Conservation (phyloP, 2,888 invertebrate genomes). For the Macroteleia sp. region DNA sequence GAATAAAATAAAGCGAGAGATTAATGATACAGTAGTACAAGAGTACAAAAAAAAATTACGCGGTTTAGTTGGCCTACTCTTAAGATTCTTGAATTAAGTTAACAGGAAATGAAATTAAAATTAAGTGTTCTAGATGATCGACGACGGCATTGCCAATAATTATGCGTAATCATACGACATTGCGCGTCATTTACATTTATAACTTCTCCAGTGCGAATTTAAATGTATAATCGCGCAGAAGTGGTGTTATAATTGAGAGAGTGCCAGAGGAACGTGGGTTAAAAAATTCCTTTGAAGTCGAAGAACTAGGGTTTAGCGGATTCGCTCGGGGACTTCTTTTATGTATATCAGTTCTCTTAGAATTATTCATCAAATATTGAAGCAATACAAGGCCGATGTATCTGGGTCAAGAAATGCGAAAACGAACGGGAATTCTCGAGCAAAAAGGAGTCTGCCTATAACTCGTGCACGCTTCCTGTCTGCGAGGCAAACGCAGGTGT, state of each 20-base stretch:
- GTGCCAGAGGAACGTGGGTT: constrained; percentile 30
- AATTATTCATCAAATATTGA: constrained; percentile 58
- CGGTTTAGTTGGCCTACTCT: too few relatives aligned
- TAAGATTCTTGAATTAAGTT: neutral
- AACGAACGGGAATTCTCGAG: constrained; percentile 32
- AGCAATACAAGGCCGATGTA: constrained; percentile 39
- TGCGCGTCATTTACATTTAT: constrained; percentile 49
- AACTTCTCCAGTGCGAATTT: constrained; percentile 18
- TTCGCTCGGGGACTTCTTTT: constrained; percentile 41
- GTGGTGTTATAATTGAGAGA: constrained; percentile 50
- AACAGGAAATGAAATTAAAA: constrained; percentile 25
- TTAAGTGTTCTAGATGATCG: constrained; percentile 7
- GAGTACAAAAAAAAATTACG: too few relatives aligned
- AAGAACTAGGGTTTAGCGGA: constrained; percentile 24
- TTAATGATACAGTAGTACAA: too few relatives aligned
- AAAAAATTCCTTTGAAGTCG: constrained; percentile 51
- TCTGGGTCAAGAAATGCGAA: constrained; percentile 60
- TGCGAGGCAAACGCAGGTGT: constrained; percentile 31
- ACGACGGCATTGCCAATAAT: constrained; percentile 29
- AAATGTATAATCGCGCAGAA: constrained; percentile 43
- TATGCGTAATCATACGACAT: constrained; percentile 37
- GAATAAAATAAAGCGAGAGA: too few relatives aligned
- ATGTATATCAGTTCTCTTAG: constrained; percentile 45
- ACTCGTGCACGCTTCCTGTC: constrained; percentile 32
- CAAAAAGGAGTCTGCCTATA: constrained; percentile 37